Conservation (phyloP, 2,797 vertebrate genomes). For the Chelidonichthys spinosus region DNA sequence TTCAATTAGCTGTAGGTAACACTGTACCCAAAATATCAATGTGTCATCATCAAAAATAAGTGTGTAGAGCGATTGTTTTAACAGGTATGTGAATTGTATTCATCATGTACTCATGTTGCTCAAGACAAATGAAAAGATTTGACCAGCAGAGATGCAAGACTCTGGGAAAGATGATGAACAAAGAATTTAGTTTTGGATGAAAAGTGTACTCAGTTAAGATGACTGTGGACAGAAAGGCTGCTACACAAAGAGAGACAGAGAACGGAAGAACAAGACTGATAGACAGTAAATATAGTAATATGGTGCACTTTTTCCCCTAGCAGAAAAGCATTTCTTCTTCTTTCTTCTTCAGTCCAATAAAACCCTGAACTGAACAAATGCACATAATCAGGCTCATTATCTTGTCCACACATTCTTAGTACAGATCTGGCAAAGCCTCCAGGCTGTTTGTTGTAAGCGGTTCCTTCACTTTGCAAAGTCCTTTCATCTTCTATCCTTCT, state of each 20-base stretch:
- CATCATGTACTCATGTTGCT: not conserved
- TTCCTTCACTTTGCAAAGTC: not conserved
- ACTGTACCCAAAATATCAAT: too few relatives aligned
- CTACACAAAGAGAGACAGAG: too few relatives aligned
- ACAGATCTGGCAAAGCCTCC: slow-evolving; percentile 19
- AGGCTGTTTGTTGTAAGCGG: not conserved
- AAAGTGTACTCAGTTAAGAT: slow-evolving; percentile 17
- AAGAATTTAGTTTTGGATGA: slow-evolving; percentile 21
- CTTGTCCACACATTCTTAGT: slow-evolving; percentile 14
- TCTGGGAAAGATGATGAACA: slow-evolving; percentile 21
- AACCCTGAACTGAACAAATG: not conserved
- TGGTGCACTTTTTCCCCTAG: not conserved
- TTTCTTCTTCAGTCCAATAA: not conserved
- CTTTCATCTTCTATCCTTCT: not conserved
- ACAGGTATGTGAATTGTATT: not conserved
- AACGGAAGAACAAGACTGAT: too few relatives aligned
- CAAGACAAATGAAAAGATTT: slow-evolving; percentile 12
- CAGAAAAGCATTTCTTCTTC: not conserved
- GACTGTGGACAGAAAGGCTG: slow-evolving; percentile 16
- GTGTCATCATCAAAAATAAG: too few relatives aligned
- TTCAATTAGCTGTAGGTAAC: too few relatives aligned
- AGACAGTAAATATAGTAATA: too few relatives aligned
- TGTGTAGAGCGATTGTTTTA: not conserved
- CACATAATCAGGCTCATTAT: slow-evolving; percentile 8
- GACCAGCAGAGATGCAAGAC: slow-evolving; percentile 13